A percentile compares a stretch with the other conserved stretches of the same genome.
phyloP scores from a whole-genome alignment of 2,888 invertebrate genomes.

The Lasioglossum morio region DNA sequence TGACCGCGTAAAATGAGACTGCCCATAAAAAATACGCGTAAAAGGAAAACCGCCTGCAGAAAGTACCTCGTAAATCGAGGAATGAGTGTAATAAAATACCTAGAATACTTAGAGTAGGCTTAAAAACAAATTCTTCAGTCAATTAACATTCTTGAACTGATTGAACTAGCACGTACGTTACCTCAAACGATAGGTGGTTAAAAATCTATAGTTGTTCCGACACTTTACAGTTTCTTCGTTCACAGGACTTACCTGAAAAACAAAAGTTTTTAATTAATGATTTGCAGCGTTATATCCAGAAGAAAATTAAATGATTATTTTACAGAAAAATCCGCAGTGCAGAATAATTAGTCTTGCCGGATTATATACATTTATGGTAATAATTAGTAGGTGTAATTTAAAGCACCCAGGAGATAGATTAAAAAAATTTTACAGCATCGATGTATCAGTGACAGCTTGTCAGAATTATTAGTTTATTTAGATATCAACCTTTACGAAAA shows the following conservation, averaged over 20 bases:
- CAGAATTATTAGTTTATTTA: too few relatives aligned
- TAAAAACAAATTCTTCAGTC: neutral
- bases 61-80: neutral
- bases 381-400: too few relatives aligned
- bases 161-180: neutral
- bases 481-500: too few relatives aligned
- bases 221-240: neutral
- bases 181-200: neutral
- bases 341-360: too few relatives aligned
- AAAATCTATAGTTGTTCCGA: neutral
- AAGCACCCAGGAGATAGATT: neutral
- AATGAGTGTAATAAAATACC: neutral
- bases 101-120: neutral
- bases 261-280: neutral
- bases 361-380: too few relatives aligned
- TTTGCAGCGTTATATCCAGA: neutral
- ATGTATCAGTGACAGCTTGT: too few relatives aligned
- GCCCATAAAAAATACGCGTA: slow-evolving; percentile 2
- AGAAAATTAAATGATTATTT: neutral
- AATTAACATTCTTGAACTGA: neutral
- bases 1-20: neutral
- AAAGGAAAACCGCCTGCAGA: neutral
- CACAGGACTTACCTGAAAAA: neutral
- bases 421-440: too few relatives aligned
- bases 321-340: neutral